These are phyloP conservation scores for Pseudomyrmex cubaensis DNA, from an alignment of 1,140 invertebrate species.

Conservation along the genomic window DNA sequence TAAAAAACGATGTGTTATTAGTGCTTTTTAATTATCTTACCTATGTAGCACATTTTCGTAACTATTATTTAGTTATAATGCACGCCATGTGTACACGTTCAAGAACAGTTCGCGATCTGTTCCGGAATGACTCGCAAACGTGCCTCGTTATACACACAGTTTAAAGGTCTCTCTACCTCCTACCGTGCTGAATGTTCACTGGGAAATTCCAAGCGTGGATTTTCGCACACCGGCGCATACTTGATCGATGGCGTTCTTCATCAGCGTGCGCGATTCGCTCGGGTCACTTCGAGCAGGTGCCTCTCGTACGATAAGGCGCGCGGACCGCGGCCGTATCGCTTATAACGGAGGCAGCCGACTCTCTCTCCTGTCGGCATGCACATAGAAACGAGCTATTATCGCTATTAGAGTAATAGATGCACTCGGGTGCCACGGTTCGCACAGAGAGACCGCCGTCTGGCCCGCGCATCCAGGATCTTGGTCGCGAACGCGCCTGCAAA, in stretches of 20 bases:
- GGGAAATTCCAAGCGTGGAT: slow-evolving; percentile 47
- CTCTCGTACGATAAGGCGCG: slow-evolving; percentile 36
- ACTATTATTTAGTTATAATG: too few species aligned
- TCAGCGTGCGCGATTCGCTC: slow-evolving; percentile 16
- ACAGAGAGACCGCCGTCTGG: too few species aligned
- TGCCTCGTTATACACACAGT: background rate
- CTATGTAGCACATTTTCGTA: too few species aligned
- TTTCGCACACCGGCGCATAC: slow-evolving; percentile 49
- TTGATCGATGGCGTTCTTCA: slow-evolving; percentile 48
- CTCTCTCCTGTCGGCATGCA: slow-evolving; percentile 20
- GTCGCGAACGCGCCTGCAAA: slow-evolving; percentile 24
- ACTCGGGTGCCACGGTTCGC: slow-evolving; percentile 21
- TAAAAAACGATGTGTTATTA: too few species aligned
- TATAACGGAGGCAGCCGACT: slow-evolving; percentile 44
- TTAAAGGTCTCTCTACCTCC: slow-evolving; percentile 27
- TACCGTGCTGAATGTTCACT: slow-evolving; percentile 29
- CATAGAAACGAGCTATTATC: slow-evolving; percentile 54
- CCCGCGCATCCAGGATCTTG: slow-evolving; percentile 24
- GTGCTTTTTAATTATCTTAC: too few species aligned
- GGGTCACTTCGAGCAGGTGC: slow-evolving; percentile 48
- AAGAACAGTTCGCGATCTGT: background rate
- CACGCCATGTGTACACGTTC: background rate
- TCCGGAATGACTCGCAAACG: background rate
- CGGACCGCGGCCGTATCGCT: slow-evolving; percentile 3
- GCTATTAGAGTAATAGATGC: slow-evolving; percentile 58